A percentile compares a stretch with the other conserved stretches of the same genome.
phyloP scores from a whole-genome alignment of 2,797 vertebrate species.

The Acrossocheilus fasciatus region DNA sequence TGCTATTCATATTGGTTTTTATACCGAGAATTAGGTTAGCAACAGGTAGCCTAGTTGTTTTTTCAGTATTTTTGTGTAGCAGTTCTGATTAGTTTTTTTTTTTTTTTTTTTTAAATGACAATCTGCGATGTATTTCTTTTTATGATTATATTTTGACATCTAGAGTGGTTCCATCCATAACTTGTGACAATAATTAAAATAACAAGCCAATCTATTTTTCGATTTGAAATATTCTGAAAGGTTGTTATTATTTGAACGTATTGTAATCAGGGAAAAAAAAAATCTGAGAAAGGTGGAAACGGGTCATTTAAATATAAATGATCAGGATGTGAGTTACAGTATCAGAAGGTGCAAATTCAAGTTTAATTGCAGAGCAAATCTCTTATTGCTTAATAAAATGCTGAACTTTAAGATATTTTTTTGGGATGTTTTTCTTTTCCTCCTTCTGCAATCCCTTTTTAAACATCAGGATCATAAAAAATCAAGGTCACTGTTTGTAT shows the following conservation, averaged over 20 bases:
- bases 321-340: neutral
- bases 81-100: neutral
- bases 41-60: conserved; percentile 1
- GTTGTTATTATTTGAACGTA: neutral
- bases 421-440: neutral
- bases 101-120: no score
- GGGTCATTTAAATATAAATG: neutral
- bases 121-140: neutral
- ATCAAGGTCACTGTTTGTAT: neutral
- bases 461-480: neutral
- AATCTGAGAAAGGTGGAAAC: neutral
- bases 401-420: neutral
- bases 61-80: neutral
- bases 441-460: neutral
- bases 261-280: neutral
- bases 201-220: neutral
- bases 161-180: neutral
- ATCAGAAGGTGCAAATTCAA: neutral
- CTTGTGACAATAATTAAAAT: neutral
- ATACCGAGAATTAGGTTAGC: neutral
- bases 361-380: neutral
- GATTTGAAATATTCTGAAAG: neutral
- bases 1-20: neutral
- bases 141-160: neutral
- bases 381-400: neutral